Evolutionary conservation across 1,140 invertebrate species (phyloP).

Genomic region (Pseudomyrmex dendroicus): DNA sequence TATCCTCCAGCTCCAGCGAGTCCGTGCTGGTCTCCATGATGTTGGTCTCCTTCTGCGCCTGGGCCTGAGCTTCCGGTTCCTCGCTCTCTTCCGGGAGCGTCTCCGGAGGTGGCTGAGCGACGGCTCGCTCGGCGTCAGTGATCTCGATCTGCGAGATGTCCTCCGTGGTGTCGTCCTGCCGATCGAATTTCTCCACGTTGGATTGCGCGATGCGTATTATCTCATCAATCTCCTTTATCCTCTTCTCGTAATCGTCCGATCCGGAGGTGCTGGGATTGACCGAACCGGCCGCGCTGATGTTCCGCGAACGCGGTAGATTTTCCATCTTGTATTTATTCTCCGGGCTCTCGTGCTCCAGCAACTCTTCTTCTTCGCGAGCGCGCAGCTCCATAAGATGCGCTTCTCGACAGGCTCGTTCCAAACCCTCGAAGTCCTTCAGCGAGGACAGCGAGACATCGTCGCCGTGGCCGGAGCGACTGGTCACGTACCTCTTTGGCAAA

Average conservation of each 20-base stretch:
- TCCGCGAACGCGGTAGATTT: slow-evolving; percentile 76
- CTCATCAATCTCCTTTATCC: slow-evolving; percentile 91
- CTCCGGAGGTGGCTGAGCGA: neutral
- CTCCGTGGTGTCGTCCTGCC: slow-evolving; percentile 85
- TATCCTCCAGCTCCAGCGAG: slow-evolving; percentile 86
- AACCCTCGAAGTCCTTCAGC: slow-evolving; percentile 96
- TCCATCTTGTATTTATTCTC: slow-evolving; percentile 85
- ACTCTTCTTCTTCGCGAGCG: slow-evolving; percentile 93
- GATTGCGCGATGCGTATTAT: slow-evolving; percentile 90
- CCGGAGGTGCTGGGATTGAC: slow-evolving; percentile 87
- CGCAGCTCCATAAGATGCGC: slow-evolving; percentile 92
- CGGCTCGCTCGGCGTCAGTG: slow-evolving; percentile 76
- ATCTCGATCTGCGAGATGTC: slow-evolving; percentile 83
- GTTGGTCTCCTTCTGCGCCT: slow-evolving; percentile 73
- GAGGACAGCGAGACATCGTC: slow-evolving; percentile 97
- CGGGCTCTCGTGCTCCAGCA: slow-evolving; percentile 91
- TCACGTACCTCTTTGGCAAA: slow-evolving; percentile 87
- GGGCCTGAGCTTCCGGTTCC: neutral
- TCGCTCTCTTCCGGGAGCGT: slow-evolving; percentile 5
- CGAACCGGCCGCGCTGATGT: slow-evolving; percentile 76
- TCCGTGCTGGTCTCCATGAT: slow-evolving; percentile 88
- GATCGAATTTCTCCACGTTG: slow-evolving; percentile 89
- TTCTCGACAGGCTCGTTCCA: slow-evolving; percentile 95
- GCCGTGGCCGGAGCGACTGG: slow-evolving; percentile 90
- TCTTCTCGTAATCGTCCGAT: slow-evolving; percentile 89